These are phyloP conservation scores for Spongia lamella DNA, from an alignment of 37 sponge, comb jelly and placozoan species.

Conservation along the genomic window DNA sequence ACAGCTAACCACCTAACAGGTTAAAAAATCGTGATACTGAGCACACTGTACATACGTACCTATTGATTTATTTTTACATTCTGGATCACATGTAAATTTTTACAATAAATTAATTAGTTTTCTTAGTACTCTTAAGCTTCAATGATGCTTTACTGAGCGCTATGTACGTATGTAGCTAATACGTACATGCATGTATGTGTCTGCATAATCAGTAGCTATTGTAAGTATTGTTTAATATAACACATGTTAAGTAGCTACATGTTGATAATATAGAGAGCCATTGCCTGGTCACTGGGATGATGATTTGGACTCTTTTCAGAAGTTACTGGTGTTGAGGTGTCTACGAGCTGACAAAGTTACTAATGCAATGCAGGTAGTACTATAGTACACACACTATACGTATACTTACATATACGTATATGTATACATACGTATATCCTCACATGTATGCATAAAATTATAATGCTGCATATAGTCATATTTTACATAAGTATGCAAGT, in stretches of 20 bases:
- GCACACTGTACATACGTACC: too few relatives aligned
- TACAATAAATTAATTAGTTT: too few relatives aligned
- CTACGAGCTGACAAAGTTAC: constrained; percentile 90
- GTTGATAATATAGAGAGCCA: constrained; percentile 53
- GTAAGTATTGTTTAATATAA: not conserved
- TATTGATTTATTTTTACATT: too few relatives aligned
- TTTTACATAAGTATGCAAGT: not conserved
- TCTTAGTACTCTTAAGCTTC: too few relatives aligned
- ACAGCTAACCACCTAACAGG: too few relatives aligned
- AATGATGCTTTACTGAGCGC: too few relatives aligned
- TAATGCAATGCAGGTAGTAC: constrained; percentile 92
- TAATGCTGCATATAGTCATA: not conserved
- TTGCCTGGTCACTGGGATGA: constrained; percentile 91
- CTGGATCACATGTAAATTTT: too few relatives aligned
- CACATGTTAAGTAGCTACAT: not conserved
- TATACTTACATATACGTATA: not conserved
- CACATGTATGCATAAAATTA: too few relatives aligned
- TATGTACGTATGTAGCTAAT: too few relatives aligned
- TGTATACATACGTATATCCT: not conserved
- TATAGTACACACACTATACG: not conserved
- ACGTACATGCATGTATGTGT: constrained; percentile 1
- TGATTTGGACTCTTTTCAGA: constrained; percentile 85
- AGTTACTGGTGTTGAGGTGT: constrained; percentile 85
- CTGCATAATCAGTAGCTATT: not conserved
- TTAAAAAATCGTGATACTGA: too few relatives aligned